Conservation (phyloP, 37 sponge, comb jelly and placozoan species). For the Theonella swinhoei region DNA sequence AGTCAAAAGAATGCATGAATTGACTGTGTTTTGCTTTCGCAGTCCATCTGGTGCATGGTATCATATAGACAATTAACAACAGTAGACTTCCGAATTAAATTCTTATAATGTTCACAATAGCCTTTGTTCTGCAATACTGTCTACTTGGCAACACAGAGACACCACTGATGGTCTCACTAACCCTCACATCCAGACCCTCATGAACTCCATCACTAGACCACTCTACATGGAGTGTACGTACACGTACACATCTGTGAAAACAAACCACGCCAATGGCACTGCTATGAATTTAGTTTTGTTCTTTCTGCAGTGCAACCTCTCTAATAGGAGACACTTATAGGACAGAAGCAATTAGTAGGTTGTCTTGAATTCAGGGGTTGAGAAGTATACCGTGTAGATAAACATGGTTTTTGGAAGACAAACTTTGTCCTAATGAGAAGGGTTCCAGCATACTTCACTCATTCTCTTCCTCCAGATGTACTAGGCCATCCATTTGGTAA, state of each 20-base stretch:
- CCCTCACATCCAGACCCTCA: slow-evolving; percentile 48
- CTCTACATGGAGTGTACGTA: slow-evolving; percentile 77
- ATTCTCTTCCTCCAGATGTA: slow-evolving; percentile 44
- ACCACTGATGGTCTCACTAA: slow-evolving; percentile 4
- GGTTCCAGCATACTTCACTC: too few relatives aligned
- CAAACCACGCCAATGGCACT: neutral
- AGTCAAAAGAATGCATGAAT: too few relatives aligned
- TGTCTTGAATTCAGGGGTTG: too few relatives aligned
- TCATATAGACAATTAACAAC: too few relatives aligned
- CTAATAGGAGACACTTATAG: neutral
- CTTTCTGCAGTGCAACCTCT: too few relatives aligned
- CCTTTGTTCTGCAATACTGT: too few relatives aligned
- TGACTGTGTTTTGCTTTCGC: too few relatives aligned
- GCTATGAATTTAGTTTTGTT: neutral
- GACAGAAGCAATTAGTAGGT: neutral
- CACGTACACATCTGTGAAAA: neutral
- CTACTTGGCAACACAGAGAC: slow-evolving; percentile 13
- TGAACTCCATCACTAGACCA: slow-evolving; percentile 30
- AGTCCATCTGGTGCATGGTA: too few relatives aligned
- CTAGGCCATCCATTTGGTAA: slow-evolving; percentile 77
- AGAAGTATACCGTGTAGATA: too few relatives aligned
- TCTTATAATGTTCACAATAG: too few relatives aligned
- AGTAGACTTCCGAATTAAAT: too few relatives aligned
- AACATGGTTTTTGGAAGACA: neutral
- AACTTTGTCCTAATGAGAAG: too few relatives aligned